Conservation (phyloP, 2,797 vertebrate genomes). For the Betta splendens region DNA sequence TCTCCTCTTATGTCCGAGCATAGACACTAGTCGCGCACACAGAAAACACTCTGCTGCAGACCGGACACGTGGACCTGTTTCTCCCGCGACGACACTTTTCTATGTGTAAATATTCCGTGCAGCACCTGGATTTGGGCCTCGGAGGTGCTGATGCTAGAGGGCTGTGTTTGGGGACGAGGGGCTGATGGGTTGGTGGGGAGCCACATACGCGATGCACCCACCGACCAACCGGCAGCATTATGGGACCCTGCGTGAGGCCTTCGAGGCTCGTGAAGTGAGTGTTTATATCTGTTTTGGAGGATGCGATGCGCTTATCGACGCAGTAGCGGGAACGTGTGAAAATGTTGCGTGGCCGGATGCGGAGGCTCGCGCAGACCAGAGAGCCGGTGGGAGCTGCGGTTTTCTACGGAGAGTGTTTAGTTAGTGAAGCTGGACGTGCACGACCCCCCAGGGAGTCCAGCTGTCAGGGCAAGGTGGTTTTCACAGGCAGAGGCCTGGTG, state of each 20-base stretch:
- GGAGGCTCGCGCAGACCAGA: conserved; percentile 1
- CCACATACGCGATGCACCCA: conserved; percentile 52
- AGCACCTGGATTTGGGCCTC: conserved; percentile 62
- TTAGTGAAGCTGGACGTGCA: conserved; percentile 42
- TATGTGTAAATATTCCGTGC: conserved; percentile 13
- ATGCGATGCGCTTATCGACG: not conserved
- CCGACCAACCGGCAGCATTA: conserved; percentile 21
- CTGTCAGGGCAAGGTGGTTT: conserved; percentile 11
- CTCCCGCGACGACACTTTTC: conserved; percentile 33
- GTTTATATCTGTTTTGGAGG: conserved; percentile 21
- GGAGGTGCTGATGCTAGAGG: conserved; percentile 48
- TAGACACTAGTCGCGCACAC: conserved; percentile 73
- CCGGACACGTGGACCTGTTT: conserved; percentile 64
- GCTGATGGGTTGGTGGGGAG: conserved; percentile 22
- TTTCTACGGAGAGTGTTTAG: conserved; percentile 37
- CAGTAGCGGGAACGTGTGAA: conserved; percentile 5
- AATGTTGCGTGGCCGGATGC: not conserved
- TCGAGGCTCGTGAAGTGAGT: conserved; percentile 72
- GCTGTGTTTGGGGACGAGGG: conserved; percentile 17
- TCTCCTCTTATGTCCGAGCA: conserved; percentile 80
- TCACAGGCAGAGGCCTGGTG: not conserved
- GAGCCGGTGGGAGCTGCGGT: conserved; percentile 54
- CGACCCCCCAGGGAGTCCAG: conserved; percentile 42
- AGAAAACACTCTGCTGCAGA: conserved; percentile 64
- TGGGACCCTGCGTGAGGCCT: conserved; percentile 62